Base-by-base conservation (phyloP, 2,797 vertebrate genomes). In the Anguilla marmorata region DNA sequence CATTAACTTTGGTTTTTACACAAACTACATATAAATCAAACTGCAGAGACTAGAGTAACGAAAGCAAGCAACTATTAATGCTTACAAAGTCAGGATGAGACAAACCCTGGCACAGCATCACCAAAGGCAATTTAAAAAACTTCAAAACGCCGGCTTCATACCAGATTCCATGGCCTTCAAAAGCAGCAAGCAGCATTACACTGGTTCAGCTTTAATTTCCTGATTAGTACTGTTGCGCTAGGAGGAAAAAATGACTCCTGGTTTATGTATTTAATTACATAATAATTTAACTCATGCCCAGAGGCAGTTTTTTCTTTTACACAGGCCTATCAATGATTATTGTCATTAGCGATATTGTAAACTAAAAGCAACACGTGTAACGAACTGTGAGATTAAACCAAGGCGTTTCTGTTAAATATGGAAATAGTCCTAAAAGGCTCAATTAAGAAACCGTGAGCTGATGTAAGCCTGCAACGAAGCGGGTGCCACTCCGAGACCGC, bases 181-280 rank as follows among this genome's bases (percentile, higher is more conserved):
- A 19, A 80, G 16, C 86, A 37, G 86, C 82, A 14, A n/a, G 45
- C 41, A 69, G 84, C 33, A 84, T 48, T 16, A 74, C 63, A 85
- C 69, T 84, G 60, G 8, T 88, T 85, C 27, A 33, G 83, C 21
- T 56, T 56, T 58, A 11, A 85, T 30, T 85, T 58, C 79, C 21
- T n/a, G 3, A 45, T 82, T 82, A 21, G 33, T 19, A 48, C 45
- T 21, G 30, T 24, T 41, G 82, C n/a, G 7, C 48, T 27, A 54
- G 58, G 45, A 19, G 63, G 80, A 30, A 27, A 45, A 74, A 85
- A 85, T 41, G 33, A 41, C 21, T 27, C n/a, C n/a, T 84, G 45
- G 27, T 84, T 56, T 30, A 84, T 50, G 24, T 50, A 56, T 88
- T 85, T n/a, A 74, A 76, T 85, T 88, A 41, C 82, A 76, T 87